These are phyloP conservation scores for Hedya salicella DNA, from an alignment of 2,888 invertebrate genomes.

Conservation along the genomic window DNA sequence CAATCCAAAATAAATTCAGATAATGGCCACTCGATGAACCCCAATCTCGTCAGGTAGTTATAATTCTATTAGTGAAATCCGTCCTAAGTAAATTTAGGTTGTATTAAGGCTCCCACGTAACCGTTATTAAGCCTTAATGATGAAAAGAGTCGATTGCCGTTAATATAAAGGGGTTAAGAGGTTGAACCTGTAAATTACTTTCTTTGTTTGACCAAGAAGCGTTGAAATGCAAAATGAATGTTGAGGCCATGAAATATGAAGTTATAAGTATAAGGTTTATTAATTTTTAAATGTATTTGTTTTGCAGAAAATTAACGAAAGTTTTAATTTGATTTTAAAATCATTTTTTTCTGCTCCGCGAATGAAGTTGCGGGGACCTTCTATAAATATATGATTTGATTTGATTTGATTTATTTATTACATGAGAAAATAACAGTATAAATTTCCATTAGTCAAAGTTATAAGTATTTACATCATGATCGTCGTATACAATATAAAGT, in stretches of 20 bases:
- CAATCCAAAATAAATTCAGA: neutral
- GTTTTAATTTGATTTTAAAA: too few species aligned
- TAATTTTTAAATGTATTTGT: too few species aligned
- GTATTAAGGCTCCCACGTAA: neutral
- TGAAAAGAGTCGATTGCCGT: conserved; percentile 10
- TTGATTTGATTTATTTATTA: too few species aligned
- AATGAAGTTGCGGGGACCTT: too few species aligned
- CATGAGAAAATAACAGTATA: too few species aligned
- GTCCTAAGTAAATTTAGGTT: conserved; percentile 15
- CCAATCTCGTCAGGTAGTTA: neutral
- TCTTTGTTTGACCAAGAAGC: conserved; percentile 37
- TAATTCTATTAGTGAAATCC: neutral
- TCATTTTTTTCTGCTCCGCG: too few species aligned
- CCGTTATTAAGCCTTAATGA: conserved; percentile 13
- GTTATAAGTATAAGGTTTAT: neutral
- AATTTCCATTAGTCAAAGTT: too few species aligned
- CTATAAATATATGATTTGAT: too few species aligned
- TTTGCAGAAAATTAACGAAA: too few species aligned
- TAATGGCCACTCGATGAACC: neutral
- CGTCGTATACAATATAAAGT: too few species aligned
- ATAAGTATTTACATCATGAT: too few species aligned
- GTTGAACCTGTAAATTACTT: conserved; percentile 8
- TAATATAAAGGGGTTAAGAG: conserved; percentile 7
- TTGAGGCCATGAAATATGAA: conserved; percentile 20
- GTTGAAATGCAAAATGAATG: conserved; percentile 30